Conservation (phyloP, 2,113 vertebrate species). For the Channa argus region DNA sequence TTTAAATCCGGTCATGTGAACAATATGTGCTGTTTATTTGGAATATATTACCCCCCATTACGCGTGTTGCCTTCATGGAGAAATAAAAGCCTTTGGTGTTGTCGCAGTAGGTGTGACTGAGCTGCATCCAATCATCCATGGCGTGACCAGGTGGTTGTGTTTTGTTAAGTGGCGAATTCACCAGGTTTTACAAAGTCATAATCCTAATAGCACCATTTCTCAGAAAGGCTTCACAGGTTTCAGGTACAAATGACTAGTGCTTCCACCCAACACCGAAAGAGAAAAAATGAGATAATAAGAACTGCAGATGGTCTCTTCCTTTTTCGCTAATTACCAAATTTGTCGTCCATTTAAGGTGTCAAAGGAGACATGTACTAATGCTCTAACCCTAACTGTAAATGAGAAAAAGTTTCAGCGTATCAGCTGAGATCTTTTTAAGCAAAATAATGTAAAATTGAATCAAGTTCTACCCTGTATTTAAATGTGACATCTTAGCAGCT, state of each 20-base stretch:
- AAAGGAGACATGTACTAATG: constrained; percentile 38
- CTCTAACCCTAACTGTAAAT: constrained; percentile 6
- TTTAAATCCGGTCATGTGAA: constrained; percentile 24
- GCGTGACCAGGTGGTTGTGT: constrained; percentile 73
- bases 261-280: constrained; percentile 18
- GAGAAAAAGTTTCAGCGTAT: neutral
- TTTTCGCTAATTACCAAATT: constrained; percentile 61
- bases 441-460: neutral
- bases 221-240: constrained; percentile 66
- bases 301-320: constrained; percentile 61
- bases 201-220: constrained; percentile 75
- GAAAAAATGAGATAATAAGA: constrained; percentile 49
- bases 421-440: neutral
- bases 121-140: constrained; percentile 72
- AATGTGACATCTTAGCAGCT: neutral
- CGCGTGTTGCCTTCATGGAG: constrained; percentile 29
- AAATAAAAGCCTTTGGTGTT: constrained; percentile 63
- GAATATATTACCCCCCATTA: constrained; percentile 48
- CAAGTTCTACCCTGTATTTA: neutral
- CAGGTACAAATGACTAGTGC: constrained; percentile 50
- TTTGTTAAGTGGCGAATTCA: constrained; percentile 72
- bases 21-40: constrained; percentile 36
- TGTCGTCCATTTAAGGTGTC: constrained; percentile 48
- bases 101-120: constrained; percentile 48
- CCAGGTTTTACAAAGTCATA: constrained; percentile 76